Evolutionary conservation across 2,888 invertebrate species (phyloP).

Genomic region (Lampropteryx suffumata): DNA sequence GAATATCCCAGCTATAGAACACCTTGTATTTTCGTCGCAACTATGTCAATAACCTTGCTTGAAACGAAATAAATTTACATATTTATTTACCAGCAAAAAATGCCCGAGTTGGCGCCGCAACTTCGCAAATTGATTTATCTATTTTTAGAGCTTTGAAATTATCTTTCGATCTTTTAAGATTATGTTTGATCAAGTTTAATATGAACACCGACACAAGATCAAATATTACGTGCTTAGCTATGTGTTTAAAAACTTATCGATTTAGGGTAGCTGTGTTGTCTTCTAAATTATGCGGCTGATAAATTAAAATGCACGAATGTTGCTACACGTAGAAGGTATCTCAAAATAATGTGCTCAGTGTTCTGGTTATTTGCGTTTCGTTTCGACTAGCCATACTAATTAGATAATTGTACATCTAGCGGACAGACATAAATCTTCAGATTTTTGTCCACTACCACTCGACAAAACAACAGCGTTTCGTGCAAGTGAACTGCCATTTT

Average conservation of each 20-base stretch:
- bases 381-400: too few relatives aligned
- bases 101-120: conserved; percentile 44
- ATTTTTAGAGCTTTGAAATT: conserved; percentile 6
- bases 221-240: too few relatives aligned
- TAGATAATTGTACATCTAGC: too few relatives aligned
- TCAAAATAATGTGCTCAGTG: background rate
- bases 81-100: conserved; percentile 62
- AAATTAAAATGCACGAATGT: conserved; percentile 10
- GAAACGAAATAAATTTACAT: conserved; percentile 68
- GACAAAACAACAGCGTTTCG: too few relatives aligned
- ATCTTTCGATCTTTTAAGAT: background rate
- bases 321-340: background rate
- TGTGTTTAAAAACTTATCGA: too few relatives aligned
- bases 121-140: conserved; percentile 48
- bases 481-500: too few relatives aligned
- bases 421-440: too few relatives aligned
- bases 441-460: too few relatives aligned
- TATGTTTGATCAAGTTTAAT: too few relatives aligned
- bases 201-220: too few relatives aligned
- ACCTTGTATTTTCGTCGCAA: conserved; percentile 55
- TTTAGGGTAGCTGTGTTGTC: too few relatives aligned
- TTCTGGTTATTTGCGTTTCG: background rate
- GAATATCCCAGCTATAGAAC: conserved; percentile 16
- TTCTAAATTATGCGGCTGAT: too few relatives aligned
- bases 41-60: conserved; percentile 77